Evolutionary conservation across 1,140 invertebrate genomes (phyloP).

Genomic region (Stegodyphus mimosarum): DNA sequence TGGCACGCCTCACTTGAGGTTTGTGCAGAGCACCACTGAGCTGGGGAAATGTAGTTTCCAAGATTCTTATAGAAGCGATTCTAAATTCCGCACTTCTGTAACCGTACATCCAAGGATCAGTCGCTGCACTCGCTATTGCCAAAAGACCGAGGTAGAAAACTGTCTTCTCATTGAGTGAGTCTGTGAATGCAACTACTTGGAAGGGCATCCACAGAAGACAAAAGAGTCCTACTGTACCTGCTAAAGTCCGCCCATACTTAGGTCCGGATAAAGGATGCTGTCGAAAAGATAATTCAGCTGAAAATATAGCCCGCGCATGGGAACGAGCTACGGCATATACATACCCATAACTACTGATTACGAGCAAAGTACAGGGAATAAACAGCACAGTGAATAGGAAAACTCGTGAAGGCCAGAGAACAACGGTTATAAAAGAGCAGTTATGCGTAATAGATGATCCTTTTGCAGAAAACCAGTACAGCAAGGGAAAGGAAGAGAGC

Average conservation of each 20-base stretch:
- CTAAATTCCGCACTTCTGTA: slow-evolving; percentile 77
- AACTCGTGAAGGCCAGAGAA: slow-evolving; percentile 25
- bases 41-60: slow-evolving; percentile 68
- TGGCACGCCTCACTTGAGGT: slow-evolving; percentile 50
- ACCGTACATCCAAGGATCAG: slow-evolving; percentile 78
- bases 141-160: slow-evolving; percentile 73
- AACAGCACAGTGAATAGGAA: slow-evolving; percentile 66
- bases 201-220: slow-evolving; percentile 76
- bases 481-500: slow-evolving; percentile 73
- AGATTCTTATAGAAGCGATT: slow-evolving; percentile 73
- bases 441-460: slow-evolving; percentile 2
- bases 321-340: slow-evolving; percentile 76
- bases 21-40: slow-evolving; percentile 63
- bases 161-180: slow-evolving; percentile 67
- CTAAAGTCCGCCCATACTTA: slow-evolving; percentile 75
- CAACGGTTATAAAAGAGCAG: slow-evolving; percentile 53
- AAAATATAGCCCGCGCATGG: slow-evolving; percentile 76
- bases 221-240: slow-evolving; percentile 75
- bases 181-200: slow-evolving; percentile 71
- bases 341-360: slow-evolving; percentile 76
- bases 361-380: slow-evolving; percentile 72
- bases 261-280: slow-evolving; percentile 66
- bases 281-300: slow-evolving; percentile 74
- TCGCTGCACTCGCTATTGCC: slow-evolving; percentile 73
- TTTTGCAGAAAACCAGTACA: slow-evolving; percentile 66